Evolutionary conservation across 2,797 vertebrate genomes (phyloP), one percentile per base, ranked within the genome.

Genomic region (Cynodonichthys magdalenae): DNA sequence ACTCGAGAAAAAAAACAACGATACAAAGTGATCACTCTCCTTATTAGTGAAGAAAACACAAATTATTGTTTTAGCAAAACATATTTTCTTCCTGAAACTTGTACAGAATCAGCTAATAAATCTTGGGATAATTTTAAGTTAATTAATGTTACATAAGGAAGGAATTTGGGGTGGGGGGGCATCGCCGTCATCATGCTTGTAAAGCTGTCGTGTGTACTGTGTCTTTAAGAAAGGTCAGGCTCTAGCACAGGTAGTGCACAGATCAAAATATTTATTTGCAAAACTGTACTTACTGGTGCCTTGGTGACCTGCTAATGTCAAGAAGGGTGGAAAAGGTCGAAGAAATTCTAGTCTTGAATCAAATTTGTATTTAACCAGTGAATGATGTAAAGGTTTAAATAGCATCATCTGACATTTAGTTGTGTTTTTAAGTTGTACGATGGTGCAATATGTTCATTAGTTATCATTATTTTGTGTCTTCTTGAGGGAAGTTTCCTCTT

Each of bases 1-100:
- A 61, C 15, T 85, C 0, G 52, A 71, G 19, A 84, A 87, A 58
- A 96, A 96, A 59, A 58, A 60, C 19, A 96, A 96, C 58, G 56
- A 59, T 18, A 83, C 55, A 31, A 90, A 92, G 71, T 94, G 85
- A 94, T 68, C 0, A 3, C 4, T 15, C 34, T 47, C 52, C 39
- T 58, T 34, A 24, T 34, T 47, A 55, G 62, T 53, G 61, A 17
- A 28, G 36, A 63, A 65, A 54, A 15, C 18, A 74, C 57, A 56
- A 24, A 55, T 19, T 3, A 24, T 67, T 64, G 18, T 71, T 80
- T 80, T 69, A 69, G 56, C 9, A 44, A 74, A 63, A 75, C 59
- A 59, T 63, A 65, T 81, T 31, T 31, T 81, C 45, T 80, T 80
- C 48, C 57, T 61, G 50, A 82, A 71, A 66, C 59, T 84, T 92